Evolutionary conservation across 1,140 invertebrate species (phyloP), one percentile per base, ranked within the genome.

Genomic region (Euura lappo): DNA sequence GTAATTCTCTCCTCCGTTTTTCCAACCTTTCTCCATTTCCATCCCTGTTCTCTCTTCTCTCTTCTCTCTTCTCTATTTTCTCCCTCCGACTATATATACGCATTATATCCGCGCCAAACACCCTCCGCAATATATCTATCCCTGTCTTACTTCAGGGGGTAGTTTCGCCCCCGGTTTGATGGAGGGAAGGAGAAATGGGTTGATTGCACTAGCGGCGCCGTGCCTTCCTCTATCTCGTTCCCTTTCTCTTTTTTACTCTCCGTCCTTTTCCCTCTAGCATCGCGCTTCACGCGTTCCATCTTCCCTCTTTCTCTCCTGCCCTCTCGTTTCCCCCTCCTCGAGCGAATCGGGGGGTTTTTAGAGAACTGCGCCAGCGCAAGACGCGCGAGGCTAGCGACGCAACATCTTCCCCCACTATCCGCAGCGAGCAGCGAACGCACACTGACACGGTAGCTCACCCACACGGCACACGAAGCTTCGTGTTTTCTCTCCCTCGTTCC

Each of bases 131-230:
- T 11, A 60, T 60, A 60, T 60, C 51, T n/a, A n/a, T 60, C 51
- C 51, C 51, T 60, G 51, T 6, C 6, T 60, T 60, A 60, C 3
- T 60, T 6, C 51, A n/a, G 0, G 51, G 51, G 51, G 51, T 60
- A 60, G 51, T 60, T 60, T 60, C 51, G 51, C 51, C 51, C 28
- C 28, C 28, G 28, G 28, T 28, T 28, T 7, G 47, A 60, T 8
- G 51, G 51, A 60, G 13, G 51, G 51, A 6, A 60, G 51, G 51
- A 60, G 51, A 60, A 60, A 60, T 60, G 84, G 85, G 85, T 86
- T 87, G 86, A 87, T 87, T 87, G 84, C 85, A 86, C 86, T 83
- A 81, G 76, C 83, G 80, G 77, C 79, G 74, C 79, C 84, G 80
- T 47, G 68, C 76, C 79, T 76, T 79, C 76, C 70, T 83, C 77